Evolutionary conservation across 1,140 invertebrate genomes (phyloP).

Genomic region (Drosophila guanche): DNA sequence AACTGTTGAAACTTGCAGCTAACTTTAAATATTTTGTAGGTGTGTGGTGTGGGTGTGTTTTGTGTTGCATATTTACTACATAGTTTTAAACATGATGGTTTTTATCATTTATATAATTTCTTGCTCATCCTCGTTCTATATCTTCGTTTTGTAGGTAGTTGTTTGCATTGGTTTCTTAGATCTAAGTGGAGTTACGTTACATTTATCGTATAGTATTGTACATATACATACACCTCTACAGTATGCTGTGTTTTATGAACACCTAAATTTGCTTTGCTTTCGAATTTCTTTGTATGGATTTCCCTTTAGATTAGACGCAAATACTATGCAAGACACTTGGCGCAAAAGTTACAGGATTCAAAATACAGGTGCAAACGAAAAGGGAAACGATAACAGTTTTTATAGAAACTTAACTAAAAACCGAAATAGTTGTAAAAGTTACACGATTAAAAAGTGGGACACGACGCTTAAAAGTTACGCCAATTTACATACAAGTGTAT

Average conservation of each 20-base stretch:
- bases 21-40: conserved; percentile 62
- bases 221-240: conserved; percentile 40
- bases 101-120: conserved; percentile 60
- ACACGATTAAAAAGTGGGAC: conserved; percentile 39
- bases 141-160: conserved; percentile 71
- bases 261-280: conserved; percentile 60
- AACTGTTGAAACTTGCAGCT: conserved; percentile 64
- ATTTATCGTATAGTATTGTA: conserved; percentile 51
- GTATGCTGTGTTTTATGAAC: conserved; percentile 42
- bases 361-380: conserved; percentile 26
- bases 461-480: conserved; percentile 56
- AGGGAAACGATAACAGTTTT: conserved; percentile 18
- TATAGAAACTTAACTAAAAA: conserved; percentile 28
- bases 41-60: conserved; percentile 24
- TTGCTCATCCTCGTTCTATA: conserved; percentile 34
- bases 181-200: conserved; percentile 56
- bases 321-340: conserved; percentile 74
- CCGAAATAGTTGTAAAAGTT: conserved; percentile 9
- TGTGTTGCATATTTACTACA: conserved; percentile 48
- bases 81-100: conserved; percentile 43
- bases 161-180: conserved; percentile 74
- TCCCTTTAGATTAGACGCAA: conserved; percentile 62
- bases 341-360: conserved; percentile 49
- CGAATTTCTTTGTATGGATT: conserved; percentile 42
- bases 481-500: conserved; percentile 72